phyloP scores from a whole-genome alignment of 2,888 invertebrate genomes.

The Lithophane ornitopus region DNA sequence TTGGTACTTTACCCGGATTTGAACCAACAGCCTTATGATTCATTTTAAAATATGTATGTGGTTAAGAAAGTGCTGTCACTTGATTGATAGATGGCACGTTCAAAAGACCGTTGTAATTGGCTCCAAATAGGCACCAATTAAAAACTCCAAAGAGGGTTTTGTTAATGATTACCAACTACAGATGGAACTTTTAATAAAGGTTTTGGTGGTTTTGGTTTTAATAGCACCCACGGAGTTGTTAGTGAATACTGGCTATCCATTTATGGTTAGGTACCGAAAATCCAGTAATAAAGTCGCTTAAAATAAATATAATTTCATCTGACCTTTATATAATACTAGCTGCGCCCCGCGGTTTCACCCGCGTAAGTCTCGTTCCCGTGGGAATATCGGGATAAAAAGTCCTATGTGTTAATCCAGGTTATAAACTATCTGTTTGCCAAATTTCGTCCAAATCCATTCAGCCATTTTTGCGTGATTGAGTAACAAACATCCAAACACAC shows the following conservation, averaged over 20 bases:
- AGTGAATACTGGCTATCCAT: not conserved
- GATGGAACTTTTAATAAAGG: not conserved
- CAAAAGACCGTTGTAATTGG: conserved; percentile 10
- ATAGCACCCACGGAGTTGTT: not conserved
- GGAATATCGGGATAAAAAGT: no score
- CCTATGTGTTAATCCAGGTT: no score
- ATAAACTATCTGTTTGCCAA: no score
- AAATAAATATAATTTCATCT: not conserved
- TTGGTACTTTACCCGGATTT: no score
- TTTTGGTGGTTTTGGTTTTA: not conserved
- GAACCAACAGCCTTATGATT: not conserved
- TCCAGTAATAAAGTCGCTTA: not conserved
- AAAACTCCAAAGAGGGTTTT: conserved; percentile 19
- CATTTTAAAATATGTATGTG: not conserved
- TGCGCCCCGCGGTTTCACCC: no score
- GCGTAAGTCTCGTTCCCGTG: no score
- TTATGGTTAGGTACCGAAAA: not conserved
- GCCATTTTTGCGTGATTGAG: no score
- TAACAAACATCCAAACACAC: no score
- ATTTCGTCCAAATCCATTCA: no score
- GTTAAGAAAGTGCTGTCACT: not conserved
- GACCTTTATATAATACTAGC: not conserved
- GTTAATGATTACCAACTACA: conserved; percentile 2
- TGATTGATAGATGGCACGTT: conserved; percentile 10
- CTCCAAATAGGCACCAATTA: conserved; percentile 22